Evolutionary conservation across 1,140 invertebrate genomes (phyloP), one percentile per base, ranked within the genome.

Genomic region (Papilio glaucus): DNA sequence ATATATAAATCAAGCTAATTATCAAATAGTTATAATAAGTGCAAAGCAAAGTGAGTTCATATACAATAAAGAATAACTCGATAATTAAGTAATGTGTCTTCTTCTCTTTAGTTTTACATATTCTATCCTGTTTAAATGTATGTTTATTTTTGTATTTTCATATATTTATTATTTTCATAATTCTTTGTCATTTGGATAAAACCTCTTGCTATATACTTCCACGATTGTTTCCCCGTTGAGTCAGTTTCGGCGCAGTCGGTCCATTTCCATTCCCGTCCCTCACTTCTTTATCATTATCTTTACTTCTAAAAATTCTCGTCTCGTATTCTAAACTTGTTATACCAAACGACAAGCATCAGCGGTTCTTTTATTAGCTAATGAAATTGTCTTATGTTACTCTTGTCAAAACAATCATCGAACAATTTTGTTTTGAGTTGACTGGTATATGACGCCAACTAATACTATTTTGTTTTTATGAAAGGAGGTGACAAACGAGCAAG

Each of bases 281-380:
- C 53, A 57, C 9, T 26, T 21, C 53, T 57, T 57, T 26, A 9
- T 26, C 24, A 26, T 60, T 60, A 60, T 60, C 26, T n/a, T 29
- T 60, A 60, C 21, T 18, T 53, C 26, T 63, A 57, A 57, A 53
- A 57, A 38, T 6, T 53, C 24, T 6, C 18, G 41, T 63, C 60
- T 41, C 38, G 61, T 63, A 45, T 18, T 63, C 33, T 13, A 21
- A 72, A 67, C 0, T 63, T 39, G 29, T 9, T 15, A 4, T n/a
- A 71, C 13, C 45, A 73, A 72, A 65, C 60, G 13, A 76, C 37
- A 78, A 72, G 61, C 39, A 21, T 29, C 37, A 42, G 71, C 77
- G 77, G 21, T 75, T 71, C 57, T 61, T 38, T 71, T 60, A 0
- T 26, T 12, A 49, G 1, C 4, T 26, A 13, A 29, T 60, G 9